These are phyloP conservation scores for Thomomys bottae DNA, from an alignment of 2,113 vertebrate species.

Conservation along the genomic window DNA sequence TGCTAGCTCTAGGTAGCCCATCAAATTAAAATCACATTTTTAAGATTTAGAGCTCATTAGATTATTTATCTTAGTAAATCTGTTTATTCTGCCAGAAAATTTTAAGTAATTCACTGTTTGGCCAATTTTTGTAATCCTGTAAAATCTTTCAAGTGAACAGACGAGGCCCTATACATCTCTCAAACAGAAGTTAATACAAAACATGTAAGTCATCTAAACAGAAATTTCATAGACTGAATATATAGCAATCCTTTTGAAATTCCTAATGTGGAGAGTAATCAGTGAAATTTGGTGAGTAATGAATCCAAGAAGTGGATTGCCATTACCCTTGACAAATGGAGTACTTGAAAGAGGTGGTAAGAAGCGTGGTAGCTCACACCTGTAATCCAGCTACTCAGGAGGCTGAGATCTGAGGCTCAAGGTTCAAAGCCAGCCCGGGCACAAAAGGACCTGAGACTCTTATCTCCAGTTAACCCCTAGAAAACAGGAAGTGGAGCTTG, in stretches of 20 bases:
- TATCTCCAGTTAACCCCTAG: too few species aligned
- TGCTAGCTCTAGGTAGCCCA: constrained; percentile 62
- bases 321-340: neutral
- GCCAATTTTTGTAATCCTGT: constrained; percentile 38
- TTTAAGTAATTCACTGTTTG: constrained; percentile 64
- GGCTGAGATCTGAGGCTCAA: too few species aligned
- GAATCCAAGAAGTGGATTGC: neutral
- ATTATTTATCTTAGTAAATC: constrained; percentile 74
- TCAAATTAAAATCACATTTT: constrained; percentile 77
- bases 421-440: too few species aligned
- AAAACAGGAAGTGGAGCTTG: too few species aligned
- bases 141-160: constrained; percentile 27
- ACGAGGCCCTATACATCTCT: neutral
- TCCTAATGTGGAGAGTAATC: neutral
- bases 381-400: too few species aligned
- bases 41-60: constrained; percentile 75
- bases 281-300: neutral
- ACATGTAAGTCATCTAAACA: neutral
- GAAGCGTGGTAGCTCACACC: too few species aligned
- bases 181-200: constrained; percentile 8
- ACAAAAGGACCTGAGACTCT: too few species aligned
- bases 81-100: constrained; percentile 65
- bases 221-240: neutral
- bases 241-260: neutral
- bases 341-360: neutral